phyloP scores from a whole-genome alignment of 2,113 vertebrate genomes.

The Varanus salvator region DNA sequence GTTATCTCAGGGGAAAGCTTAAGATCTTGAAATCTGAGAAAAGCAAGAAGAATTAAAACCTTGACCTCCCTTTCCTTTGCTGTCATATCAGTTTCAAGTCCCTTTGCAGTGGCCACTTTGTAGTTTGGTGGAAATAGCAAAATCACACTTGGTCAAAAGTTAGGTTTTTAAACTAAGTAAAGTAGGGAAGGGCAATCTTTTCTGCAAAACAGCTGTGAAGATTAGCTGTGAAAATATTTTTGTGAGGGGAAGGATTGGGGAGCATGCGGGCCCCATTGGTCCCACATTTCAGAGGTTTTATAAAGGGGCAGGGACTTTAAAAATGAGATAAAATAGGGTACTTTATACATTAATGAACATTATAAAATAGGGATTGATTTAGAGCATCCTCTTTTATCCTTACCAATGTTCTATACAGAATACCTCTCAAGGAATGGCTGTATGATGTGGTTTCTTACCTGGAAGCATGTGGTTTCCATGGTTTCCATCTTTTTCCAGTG shows the following conservation, averaged over 20 bases:
- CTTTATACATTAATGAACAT: neutral
- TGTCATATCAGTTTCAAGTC: slow-evolving; percentile 19
- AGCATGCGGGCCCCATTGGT: neutral
- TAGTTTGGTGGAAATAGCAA: slow-evolving; percentile 12
- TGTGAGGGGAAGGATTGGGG: neutral
- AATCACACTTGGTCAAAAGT: slow-evolving; percentile 10
- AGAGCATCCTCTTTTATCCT: neutral
- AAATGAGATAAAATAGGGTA: neutral
- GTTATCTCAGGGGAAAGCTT: neutral
- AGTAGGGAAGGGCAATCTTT: slow-evolving; percentile 10
- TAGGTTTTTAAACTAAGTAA: slow-evolving; percentile 46
- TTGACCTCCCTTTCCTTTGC: slow-evolving; percentile 29
- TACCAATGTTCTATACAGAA: neutral
- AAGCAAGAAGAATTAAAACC: slow-evolving; percentile 25
- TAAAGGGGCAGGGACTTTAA: neutral
- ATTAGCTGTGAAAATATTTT: slow-evolving; percentile 48
- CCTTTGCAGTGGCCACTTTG: neutral
- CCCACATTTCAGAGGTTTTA: neutral
- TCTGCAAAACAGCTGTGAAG: neutral
- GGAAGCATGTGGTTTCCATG: too few species aligned
- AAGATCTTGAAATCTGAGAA: neutral
- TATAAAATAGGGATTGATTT: neutral
- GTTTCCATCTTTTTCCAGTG: too few species aligned
- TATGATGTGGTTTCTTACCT: too few species aligned
- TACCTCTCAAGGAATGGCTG: neutral